A percentile compares a stretch with the other conserved stretches of the same genome.
These are phyloP conservation scores for Drosophila nebulosa DNA, from an alignment of 1,140 invertebrate species.

Conservation along the genomic window DNA sequence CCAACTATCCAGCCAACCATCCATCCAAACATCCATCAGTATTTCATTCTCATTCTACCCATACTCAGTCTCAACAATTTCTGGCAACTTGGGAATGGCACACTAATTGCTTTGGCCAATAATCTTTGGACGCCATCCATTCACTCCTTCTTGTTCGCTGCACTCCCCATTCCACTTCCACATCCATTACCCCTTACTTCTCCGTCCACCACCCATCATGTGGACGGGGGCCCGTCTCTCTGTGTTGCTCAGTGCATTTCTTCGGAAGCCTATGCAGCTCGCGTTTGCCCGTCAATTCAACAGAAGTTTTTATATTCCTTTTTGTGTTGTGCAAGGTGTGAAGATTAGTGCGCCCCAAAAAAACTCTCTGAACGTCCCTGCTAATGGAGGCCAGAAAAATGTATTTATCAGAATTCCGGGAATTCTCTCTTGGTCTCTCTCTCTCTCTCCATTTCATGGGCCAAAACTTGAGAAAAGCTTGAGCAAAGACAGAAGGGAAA, in stretches of 20 bases:
- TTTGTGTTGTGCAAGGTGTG: slow-evolving; percentile 59
- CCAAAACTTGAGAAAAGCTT: slow-evolving; percentile 14
- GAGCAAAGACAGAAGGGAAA: slow-evolving; percentile 23
- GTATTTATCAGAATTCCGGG: slow-evolving; percentile 56
- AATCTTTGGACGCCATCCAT: slow-evolving; percentile 35
- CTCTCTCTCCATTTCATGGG: neutral
- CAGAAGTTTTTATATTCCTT: slow-evolving; percentile 50
- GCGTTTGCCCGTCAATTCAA: slow-evolving; percentile 69
- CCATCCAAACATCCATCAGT: neutral
- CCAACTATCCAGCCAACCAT: neutral
- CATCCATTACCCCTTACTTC: no score
- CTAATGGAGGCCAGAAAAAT: slow-evolving; percentile 41
- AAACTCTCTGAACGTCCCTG: slow-evolving; percentile 22
- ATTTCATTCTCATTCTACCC: neutral
- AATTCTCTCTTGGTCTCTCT: slow-evolving; percentile 32
- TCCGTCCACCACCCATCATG: neutral
- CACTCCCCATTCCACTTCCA: neutral
- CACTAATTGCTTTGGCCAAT: slow-evolving; percentile 69
- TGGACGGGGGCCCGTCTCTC: neutral
- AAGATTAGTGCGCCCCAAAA: slow-evolving; percentile 68
- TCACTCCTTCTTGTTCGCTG: neutral
- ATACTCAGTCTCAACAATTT: slow-evolving; percentile 25
- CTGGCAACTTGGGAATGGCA: slow-evolving; percentile 45
- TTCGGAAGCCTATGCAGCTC: slow-evolving; percentile 64
- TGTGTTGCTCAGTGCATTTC: slow-evolving; percentile 55